Evolutionary conservation across 2,113 vertebrate genomes (phyloP).

Genomic region (Lonchura striata): DNA sequence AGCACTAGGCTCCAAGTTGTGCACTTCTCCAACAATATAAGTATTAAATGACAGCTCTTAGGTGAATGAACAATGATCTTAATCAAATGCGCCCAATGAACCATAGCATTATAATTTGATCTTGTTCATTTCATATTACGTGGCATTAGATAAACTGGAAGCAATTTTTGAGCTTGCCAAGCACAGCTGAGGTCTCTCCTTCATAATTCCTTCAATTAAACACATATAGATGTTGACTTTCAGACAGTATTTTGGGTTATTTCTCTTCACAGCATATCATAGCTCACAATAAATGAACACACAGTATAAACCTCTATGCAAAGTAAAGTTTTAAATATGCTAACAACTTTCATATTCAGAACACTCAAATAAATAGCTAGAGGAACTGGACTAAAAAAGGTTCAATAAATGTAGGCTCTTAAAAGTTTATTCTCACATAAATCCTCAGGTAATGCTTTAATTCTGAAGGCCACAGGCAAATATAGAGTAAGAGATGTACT

Average conservation of each 20-base stretch:
- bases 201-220: conserved; percentile 15
- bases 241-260: not conserved
- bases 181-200: conserved; percentile 5
- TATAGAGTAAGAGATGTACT: not conserved
- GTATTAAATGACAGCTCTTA: conserved; percentile 8
- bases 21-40: not conserved
- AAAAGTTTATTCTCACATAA: not conserved
- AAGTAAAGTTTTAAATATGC: conserved; percentile 5
- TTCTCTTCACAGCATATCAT: not conserved
- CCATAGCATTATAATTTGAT: conserved; percentile 25
- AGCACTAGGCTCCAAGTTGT: not conserved
- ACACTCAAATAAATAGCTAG: not conserved
- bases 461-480: not conserved
- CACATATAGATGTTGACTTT: not conserved
- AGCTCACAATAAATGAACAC: not conserved
- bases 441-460: not conserved
- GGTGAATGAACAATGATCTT: conserved; percentile 10
- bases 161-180: not conserved
- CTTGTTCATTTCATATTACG: not conserved
- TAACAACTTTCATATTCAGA: not conserved
- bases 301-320: not conserved
- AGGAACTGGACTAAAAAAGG: not conserved
- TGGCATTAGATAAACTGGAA: conserved; percentile 10
- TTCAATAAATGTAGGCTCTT: not conserved
- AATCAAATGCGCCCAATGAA: not conserved